These are phyloP conservation scores for Oreohelix idahoensis DNA, from an alignment of 1,140 invertebrate species.

Conservation along the genomic window DNA sequence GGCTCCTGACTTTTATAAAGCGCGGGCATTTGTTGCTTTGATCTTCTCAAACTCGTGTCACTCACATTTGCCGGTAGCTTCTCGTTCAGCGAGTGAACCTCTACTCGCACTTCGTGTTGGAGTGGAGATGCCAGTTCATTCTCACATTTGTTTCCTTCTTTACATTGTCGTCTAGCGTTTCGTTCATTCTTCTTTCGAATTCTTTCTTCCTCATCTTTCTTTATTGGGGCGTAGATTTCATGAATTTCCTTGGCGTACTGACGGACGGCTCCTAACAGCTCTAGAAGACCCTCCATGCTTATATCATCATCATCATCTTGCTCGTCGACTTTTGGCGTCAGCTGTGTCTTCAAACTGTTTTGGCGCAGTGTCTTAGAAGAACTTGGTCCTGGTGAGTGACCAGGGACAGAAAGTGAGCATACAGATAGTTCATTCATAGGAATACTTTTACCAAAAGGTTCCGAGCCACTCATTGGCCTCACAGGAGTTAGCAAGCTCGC, in stretches of 20 bases:
- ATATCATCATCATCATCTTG: constrained; percentile 34
- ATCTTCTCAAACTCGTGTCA: no score
- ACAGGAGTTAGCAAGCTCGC: background rate
- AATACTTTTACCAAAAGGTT: background rate
- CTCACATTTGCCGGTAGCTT: background rate
- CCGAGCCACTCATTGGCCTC: background rate
- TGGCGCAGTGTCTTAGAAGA: background rate
- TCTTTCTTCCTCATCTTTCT: constrained; percentile 30
- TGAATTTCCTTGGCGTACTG: constrained; percentile 39
- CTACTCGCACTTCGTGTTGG: constrained; percentile 30
- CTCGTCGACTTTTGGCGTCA: background rate
- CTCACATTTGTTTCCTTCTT: background rate
- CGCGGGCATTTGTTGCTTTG: background rate
- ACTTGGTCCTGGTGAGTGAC: background rate
- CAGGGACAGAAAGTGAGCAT: constrained; percentile 11
- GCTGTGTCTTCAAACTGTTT: background rate
- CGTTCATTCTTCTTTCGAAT: constrained; percentile 5
- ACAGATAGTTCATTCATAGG: background rate
- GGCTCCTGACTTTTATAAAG: constrained; percentile 27
- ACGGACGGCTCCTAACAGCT: constrained; percentile 27
- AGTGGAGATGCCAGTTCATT: background rate
- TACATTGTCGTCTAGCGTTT: constrained; percentile 1
- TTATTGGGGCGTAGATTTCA: constrained; percentile 35
- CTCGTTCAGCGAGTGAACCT: constrained; percentile 28
- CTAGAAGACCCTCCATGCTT: constrained; percentile 21